These are phyloP conservation scores for Agonopterix heracliana DNA, from an alignment of 2,888 invertebrate species.

Conservation along the genomic window DNA sequence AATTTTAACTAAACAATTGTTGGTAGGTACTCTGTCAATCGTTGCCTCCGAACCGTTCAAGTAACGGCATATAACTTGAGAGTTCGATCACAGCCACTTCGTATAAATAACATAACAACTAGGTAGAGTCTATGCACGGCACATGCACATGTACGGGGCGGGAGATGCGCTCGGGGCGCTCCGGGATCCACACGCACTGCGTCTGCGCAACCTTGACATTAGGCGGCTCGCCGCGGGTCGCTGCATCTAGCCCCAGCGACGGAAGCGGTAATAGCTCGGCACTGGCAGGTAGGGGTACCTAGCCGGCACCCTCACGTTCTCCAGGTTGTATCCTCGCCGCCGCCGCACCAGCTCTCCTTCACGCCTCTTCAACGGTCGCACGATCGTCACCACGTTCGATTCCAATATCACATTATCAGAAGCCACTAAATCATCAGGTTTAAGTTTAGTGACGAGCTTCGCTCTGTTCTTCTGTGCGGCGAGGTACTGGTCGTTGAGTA, in stretches of 20 bases:
- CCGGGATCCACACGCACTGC: slow-evolving; percentile 30
- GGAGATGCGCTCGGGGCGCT: slow-evolving; percentile 35
- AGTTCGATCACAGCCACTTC: slow-evolving; percentile 69
- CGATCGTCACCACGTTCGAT: slow-evolving; percentile 60
- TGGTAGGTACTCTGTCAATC: slow-evolving; percentile 43
- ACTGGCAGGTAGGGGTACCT: slow-evolving; percentile 67
- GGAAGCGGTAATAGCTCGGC: slow-evolving; percentile 58
- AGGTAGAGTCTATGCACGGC: slow-evolving; percentile 39
- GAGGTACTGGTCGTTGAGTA: slow-evolving; percentile 49
- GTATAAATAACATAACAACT: slow-evolving; percentile 30
- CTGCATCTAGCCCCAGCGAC: slow-evolving; percentile 65
- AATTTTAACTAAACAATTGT: slow-evolving; percentile 11
- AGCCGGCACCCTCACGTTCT: slow-evolving; percentile 68
- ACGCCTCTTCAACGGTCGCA: slow-evolving; percentile 43
- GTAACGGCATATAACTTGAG: slow-evolving; percentile 44
- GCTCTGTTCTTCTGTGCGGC: slow-evolving; percentile 54
- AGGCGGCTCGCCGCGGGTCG: slow-evolving; percentile 26
- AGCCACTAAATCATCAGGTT: slow-evolving; percentile 53
- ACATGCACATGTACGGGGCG: slow-evolving; percentile 23
- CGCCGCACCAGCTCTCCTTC: slow-evolving; percentile 44
- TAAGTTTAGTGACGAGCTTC: slow-evolving; percentile 56
- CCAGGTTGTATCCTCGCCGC: slow-evolving; percentile 67
- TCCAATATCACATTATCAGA: slow-evolving; percentile 62
- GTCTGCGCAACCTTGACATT: slow-evolving; percentile 67
- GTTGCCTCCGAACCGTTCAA: slow-evolving; percentile 38